Evolutionary conservation across 2,113 vertebrate genomes (phyloP), one percentile per base, ranked within the genome.

Genomic region (Thinocorus orbignyianus): DNA sequence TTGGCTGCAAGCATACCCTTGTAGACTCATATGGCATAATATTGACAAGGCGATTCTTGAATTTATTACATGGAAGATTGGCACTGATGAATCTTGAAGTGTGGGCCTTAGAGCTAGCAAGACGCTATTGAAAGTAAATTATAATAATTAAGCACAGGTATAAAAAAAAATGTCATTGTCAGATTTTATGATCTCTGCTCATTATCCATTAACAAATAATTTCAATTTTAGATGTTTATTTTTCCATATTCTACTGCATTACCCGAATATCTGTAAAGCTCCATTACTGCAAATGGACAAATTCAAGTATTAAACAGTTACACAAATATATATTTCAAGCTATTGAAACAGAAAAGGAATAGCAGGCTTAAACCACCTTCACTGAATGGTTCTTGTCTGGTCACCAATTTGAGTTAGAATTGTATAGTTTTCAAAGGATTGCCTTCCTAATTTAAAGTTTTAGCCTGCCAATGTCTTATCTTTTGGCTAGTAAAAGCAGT

Each of bases 21-120:
- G 99, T 99, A 95, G 99, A 99, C 97, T 99, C 99, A 97, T 99
- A 99, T 97, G 99, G 99, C 99, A 99, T 99, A 97, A 99, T 99
- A 98, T 99, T 99, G 93, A 99, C 99, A 98, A 99, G 99, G 98
- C 99, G 99, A 97, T 99, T 99, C 98, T 99, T 99, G 98, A 99
- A 99, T 98, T 99, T 99, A 99, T 99, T 99, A 99, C 99, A 99
- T 97, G 99, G 99, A 96, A 99, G 99, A 97, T 99, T 99, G 99
- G 99, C 99, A 99, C 99, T 99, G 99, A 99, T 99, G 98, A 99
- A 99, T 98, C 99, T 98, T 97, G 99, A 99, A 84, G 99, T 99
- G 98, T 99, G 99, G 97, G 99, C 99, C 98, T 99, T 99, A 91
- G 99, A 99, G 98, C 99, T 99, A 71, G 99, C 99, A 98, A 99